These are phyloP conservation scores for Bostrychus sinensis DNA, from an alignment of 2,113 vertebrate species.

Conservation along the genomic window DNA sequence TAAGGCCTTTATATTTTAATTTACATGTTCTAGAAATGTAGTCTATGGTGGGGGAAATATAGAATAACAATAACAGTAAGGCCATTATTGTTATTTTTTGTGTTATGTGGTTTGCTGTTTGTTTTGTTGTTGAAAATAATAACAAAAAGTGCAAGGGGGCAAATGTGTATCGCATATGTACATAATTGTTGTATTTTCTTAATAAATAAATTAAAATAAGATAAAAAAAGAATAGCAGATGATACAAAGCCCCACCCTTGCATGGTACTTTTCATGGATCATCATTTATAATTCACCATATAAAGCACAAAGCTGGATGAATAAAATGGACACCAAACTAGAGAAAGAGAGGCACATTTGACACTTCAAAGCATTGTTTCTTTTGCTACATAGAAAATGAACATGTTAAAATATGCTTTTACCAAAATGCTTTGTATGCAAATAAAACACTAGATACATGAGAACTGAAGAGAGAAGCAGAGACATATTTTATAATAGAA, in stretches of 20 bases:
- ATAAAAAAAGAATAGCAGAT: too few relatives aligned
- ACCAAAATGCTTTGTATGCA: conserved; percentile 32
- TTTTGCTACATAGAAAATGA: conserved; percentile 45
- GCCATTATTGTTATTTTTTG: too few relatives aligned
- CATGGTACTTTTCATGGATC: conserved; percentile 37
- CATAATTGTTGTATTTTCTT: too few relatives aligned
- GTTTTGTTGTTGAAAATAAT: too few relatives aligned
- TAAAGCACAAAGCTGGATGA: conserved; percentile 61
- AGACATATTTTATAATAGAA: background rate
- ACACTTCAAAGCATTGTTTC: conserved; percentile 65
- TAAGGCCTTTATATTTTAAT: conserved; percentile 1
- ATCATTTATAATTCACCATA: conserved; percentile 59
- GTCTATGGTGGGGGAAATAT: conserved; percentile 11
- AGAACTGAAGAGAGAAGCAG: conserved; percentile 9
- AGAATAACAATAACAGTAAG: background rate
- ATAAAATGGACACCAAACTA: conserved; percentile 29
- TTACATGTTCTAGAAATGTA: background rate
- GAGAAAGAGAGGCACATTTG: conserved; percentile 35
- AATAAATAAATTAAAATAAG: too few relatives aligned
- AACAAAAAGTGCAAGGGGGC: too few relatives aligned
- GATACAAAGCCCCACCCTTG: background rate
- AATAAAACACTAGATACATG: conserved; percentile 33
- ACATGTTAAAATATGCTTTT: conserved; percentile 21
- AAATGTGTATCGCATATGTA: too few relatives aligned
- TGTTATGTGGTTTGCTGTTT: too few relatives aligned